Conservation (phyloP, 2,888 invertebrate genomes). For the Apamea crenata region DNA sequence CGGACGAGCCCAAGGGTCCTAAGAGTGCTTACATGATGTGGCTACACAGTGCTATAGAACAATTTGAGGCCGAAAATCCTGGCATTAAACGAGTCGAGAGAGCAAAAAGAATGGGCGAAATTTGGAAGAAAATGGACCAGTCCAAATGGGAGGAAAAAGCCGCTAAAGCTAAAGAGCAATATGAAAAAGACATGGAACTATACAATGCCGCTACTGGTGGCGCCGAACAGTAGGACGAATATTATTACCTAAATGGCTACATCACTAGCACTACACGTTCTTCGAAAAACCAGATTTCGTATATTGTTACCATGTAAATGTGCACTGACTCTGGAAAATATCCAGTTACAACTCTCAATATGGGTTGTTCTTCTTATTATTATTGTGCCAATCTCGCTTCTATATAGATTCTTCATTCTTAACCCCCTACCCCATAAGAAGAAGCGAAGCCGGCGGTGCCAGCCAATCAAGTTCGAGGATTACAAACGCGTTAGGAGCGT, state of each 20-base stretch:
- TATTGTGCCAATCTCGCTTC: background rate
- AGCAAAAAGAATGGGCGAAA: conserved; percentile 97
- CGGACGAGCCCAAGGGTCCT: conserved; percentile 97
- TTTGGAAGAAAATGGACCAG: conserved; percentile 98
- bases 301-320: conserved; percentile 1
- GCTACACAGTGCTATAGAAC: conserved; percentile 96
- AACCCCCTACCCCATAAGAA: no score
- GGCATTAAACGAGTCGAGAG: conserved; percentile 97
- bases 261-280: background rate
- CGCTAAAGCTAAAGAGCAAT: conserved; percentile 96
- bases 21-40: conserved; percentile 98
- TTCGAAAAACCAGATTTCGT: background rate
- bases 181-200: conserved; percentile 96
- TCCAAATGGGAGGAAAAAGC: conserved; percentile 97
- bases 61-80: conserved; percentile 97
- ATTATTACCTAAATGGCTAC: background rate
- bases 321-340: background rate
- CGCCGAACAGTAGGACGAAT: conserved; percentile 58
- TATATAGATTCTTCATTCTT: background rate
- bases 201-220: conserved; percentile 95
- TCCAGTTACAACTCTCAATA: background rate
- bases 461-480: background rate
- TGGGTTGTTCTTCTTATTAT: background rate
- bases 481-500: background rate
- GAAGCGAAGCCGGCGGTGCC: background rate